These are phyloP conservation scores for Zonotrichia leucophrys DNA, from an alignment of 2,113 vertebrate genomes.

Conservation along the genomic window DNA sequence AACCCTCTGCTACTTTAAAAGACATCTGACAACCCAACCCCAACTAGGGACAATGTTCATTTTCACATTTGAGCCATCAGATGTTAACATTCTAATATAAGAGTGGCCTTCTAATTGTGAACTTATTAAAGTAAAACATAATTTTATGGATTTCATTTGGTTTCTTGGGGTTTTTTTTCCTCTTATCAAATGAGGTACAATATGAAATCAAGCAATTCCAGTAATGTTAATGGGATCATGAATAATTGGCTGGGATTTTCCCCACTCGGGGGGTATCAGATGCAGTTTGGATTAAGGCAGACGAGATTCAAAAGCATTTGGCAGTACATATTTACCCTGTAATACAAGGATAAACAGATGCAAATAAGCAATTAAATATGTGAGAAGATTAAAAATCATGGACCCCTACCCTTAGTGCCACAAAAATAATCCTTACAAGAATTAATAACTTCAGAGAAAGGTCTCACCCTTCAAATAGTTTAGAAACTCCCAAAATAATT, in stretches of 20 bases:
- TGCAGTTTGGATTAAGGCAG: not conserved
- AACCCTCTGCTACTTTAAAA: not conserved
- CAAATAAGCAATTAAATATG: not conserved
- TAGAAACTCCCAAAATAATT: not conserved
- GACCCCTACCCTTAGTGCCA: not conserved
- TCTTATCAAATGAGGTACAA: not conserved
- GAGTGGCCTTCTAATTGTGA: not conserved
- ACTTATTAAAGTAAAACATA: not conserved
- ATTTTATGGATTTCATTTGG: not conserved
- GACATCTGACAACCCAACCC: not conserved
- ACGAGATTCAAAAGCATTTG: not conserved
- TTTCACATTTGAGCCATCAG: not conserved
- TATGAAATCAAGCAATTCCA: not conserved
- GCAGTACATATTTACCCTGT: not conserved
- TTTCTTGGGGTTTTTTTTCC: not conserved
- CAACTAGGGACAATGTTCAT: not conserved
- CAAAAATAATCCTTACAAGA: not conserved
- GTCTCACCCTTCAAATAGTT: not conserved
- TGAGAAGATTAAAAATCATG: not conserved
- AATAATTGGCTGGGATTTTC: not conserved
- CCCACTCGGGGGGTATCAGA: not conserved
- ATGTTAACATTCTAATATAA: not conserved
- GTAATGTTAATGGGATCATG: not conserved
- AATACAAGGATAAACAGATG: not conserved
- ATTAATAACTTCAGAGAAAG: not conserved